These are phyloP conservation scores for Pogonocichla stellata DNA, from an alignment of 2,113 vertebrate genomes.

Conservation along the genomic window DNA sequence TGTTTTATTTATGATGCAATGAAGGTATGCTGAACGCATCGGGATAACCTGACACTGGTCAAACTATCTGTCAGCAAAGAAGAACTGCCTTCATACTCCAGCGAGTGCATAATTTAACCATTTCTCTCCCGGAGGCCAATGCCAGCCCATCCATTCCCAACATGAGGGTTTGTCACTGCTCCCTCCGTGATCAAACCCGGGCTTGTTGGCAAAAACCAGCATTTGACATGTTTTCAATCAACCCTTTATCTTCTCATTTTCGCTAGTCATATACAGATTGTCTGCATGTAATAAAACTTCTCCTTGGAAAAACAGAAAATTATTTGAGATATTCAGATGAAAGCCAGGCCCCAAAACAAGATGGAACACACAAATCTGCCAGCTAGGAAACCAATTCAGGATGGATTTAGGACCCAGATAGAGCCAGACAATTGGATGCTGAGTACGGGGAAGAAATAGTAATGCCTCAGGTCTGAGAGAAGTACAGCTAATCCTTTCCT, in stretches of 20 bases:
- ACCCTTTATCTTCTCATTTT: slow-evolving; percentile 32
- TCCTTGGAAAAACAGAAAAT: slow-evolving; percentile 38
- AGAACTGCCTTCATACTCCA: slow-evolving; percentile 93
- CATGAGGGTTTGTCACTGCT: neutral
- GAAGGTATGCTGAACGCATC: slow-evolving; percentile 95
- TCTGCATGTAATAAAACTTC: slow-evolving; percentile 48
- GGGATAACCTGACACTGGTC: slow-evolving; percentile 94
- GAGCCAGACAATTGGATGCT: slow-evolving; percentile 44
- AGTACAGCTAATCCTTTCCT: slow-evolving; percentile 17
- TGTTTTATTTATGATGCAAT: slow-evolving; percentile 99
- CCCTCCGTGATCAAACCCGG: neutral
- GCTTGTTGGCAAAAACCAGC: slow-evolving; percentile 14
- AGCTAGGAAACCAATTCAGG: slow-evolving; percentile 50
- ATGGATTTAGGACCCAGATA: slow-evolving; percentile 55
- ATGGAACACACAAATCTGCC: slow-evolving; percentile 54
- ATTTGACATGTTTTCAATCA: slow-evolving; percentile 23
- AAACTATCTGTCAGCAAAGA: slow-evolving; percentile 92
- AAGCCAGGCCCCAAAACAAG: slow-evolving; percentile 40
- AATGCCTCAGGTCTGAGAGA: slow-evolving; percentile 34
- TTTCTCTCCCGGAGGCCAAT: slow-evolving; percentile 74
- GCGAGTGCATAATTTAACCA: slow-evolving; percentile 88
- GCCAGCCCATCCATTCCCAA: slow-evolving; percentile 5
- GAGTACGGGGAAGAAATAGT: slow-evolving; percentile 47
- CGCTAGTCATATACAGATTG: neutral
- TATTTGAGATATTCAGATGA: slow-evolving; percentile 28